Evolutionary conservation across 2,113 vertebrate genomes (phyloP).

Genomic region (Anser cygnoides): DNA sequence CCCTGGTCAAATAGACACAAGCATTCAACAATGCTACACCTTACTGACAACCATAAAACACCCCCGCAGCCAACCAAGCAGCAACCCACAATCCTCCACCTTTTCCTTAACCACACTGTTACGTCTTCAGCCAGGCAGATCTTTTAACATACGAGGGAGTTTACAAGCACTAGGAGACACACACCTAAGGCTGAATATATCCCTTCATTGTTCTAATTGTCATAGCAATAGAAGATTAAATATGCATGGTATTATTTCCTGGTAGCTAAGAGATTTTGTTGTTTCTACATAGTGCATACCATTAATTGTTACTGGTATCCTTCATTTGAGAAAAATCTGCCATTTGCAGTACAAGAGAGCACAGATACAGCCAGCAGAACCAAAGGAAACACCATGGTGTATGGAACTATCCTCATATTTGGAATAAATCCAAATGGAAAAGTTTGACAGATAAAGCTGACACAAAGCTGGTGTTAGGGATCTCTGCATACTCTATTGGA

Average conservation of each 20-base stretch:
- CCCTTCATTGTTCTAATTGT: background rate
- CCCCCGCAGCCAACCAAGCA: fast-evolving
- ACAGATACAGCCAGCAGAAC: background rate
- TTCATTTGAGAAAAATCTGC: background rate
- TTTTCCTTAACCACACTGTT: background rate
- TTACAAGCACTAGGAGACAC: background rate
- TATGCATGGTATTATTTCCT: background rate
- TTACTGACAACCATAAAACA: background rate
- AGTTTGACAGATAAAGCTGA: background rate
- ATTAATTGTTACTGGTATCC: background rate
- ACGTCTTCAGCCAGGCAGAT: background rate
- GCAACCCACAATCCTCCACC: background rate
- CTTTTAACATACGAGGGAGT: background rate
- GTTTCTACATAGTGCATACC: background rate
- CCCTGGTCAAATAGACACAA: background rate
- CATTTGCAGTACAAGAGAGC: background rate
- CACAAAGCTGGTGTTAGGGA: background rate
- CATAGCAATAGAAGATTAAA: background rate
- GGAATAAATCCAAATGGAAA: background rate
- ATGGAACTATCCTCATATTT: background rate
- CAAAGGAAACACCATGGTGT: background rate
- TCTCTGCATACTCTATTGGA: background rate
- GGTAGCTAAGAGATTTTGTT: background rate
- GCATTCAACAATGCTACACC: background rate
- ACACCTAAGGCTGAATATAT: background rate